Evolutionary conservation across 2,888 invertebrate genomes (phyloP).

Genomic region (Smittia sp.): DNA sequence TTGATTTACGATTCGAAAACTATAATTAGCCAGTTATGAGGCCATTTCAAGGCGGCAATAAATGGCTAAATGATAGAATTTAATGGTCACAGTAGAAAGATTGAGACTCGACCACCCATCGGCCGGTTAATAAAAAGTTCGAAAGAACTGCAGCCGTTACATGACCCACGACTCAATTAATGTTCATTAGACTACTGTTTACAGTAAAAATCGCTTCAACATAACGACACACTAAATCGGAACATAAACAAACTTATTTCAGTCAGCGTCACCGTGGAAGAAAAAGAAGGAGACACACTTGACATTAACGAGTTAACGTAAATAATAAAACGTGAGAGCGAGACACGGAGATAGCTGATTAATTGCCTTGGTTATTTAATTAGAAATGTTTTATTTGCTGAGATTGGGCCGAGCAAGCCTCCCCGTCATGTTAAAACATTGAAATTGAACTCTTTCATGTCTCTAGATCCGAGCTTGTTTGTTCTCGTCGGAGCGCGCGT

Average conservation of each 20-base stretch:
- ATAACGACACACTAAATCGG: slow-evolving; percentile 9
- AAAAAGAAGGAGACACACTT: not conserved
- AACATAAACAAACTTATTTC: not conserved
- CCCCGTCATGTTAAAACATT: not conserved
- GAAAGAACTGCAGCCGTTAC: not conserved
- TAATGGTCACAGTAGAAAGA: not conserved
- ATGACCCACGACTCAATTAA: not conserved
- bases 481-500: not conserved
- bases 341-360: slow-evolving; percentile 19
- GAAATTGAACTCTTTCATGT: slow-evolving; percentile 3
- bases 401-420: slow-evolving; percentile 8
- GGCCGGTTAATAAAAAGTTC: not conserved
- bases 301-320: not conserved
- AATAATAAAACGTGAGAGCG: slow-evolving; percentile 5
- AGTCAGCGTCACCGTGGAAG: not conserved
- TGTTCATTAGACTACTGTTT: not conserved
- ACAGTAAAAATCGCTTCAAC: not conserved
- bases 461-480: not conserved
- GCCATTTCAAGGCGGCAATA: not conserved
- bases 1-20: slow-evolving; percentile 6
- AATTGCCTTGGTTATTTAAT: slow-evolving; percentile 33
- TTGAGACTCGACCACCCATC: slow-evolving; percentile 17
- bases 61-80: slow-evolving; percentile 9
- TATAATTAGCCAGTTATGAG: slow-evolving; percentile 27
- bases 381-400: slow-evolving; percentile 28